Percentiles rank a stretch among this genome's conserved stretches.
phyloP scores from a whole-genome alignment of 37 sponge, comb jelly and placozoan species.

The Bolinopsis microptera region DNA sequence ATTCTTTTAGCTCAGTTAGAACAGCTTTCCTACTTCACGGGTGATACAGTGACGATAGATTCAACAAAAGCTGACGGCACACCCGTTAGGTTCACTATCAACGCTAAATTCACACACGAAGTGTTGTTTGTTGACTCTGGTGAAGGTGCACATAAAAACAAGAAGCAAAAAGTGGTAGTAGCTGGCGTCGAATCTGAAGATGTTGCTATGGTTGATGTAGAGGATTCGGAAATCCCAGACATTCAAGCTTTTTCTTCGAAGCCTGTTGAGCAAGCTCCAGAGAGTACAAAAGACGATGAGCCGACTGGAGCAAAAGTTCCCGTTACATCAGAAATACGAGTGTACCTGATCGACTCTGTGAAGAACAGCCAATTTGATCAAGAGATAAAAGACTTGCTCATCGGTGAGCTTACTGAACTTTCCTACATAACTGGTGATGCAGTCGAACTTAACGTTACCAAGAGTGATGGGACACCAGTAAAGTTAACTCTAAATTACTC shows the following conservation, averaged over 20 bases:
- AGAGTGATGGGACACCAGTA: constrained; percentile 5
- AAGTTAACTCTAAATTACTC: neutral
- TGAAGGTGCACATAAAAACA: neutral
- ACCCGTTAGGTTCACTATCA: constrained; percentile 23
- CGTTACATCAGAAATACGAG: neutral
- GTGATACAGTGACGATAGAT: constrained; percentile 50
- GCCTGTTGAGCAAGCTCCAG: neutral
- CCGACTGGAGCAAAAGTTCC: neutral
- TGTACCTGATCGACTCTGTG: neutral
- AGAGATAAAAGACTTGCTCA: neutral
- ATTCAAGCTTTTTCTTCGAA: neutral
- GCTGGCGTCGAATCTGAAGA: neutral
- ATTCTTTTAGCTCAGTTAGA: neutral
- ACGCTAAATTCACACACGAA: neutral
- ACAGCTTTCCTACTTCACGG: neutral
- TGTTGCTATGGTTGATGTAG: neutral
- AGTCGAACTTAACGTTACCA: neutral
- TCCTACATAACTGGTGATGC: neutral
- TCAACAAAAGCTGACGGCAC: constrained; percentile 13
- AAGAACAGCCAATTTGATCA: neutral
- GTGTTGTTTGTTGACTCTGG: neutral
- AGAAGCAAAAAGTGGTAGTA: neutral
- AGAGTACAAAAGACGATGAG: neutral
- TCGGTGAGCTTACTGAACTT: neutral
- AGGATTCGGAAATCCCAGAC: neutral